These are phyloP conservation scores for Aplocera efformata DNA, from an alignment of 2,888 invertebrate genomes.

Conservation along the genomic window DNA sequence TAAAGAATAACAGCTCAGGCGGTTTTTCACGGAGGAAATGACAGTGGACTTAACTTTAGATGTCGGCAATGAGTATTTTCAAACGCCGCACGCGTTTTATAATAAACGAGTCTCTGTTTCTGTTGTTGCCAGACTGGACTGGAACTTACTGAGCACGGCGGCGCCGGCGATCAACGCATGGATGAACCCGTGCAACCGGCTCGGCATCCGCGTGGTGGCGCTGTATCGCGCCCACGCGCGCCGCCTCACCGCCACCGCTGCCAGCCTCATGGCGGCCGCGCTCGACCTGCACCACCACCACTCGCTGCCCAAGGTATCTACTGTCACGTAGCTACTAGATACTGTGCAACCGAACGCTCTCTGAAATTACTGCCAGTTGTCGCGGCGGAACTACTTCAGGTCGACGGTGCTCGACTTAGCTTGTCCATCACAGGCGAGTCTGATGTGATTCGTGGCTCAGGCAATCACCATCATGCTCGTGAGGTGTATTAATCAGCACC, in stretches of 20 bases:
- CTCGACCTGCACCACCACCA: conserved; percentile 92
- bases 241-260: conserved; percentile 91
- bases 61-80: no score
- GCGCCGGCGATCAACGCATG: conserved; percentile 98
- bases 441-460: no score
- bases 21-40: no score
- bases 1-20: no score
- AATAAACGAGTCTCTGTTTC: no score
- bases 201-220: conserved; percentile 91
- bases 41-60: neutral
- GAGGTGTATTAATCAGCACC: no score
- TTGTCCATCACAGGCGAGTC: no score
- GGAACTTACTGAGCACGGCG: conserved; percentile 97
- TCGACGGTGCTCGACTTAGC: no score
- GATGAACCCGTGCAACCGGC: conserved; percentile 97
- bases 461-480: no score
- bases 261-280: conserved; percentile 97
- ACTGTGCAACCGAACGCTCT: neutral
- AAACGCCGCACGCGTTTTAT: no score
- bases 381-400: no score
- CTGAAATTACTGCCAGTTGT: no score
- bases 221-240: conserved; percentile 90
- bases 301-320: conserved; percentile 85
- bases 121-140: conserved; percentile 85
- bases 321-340: conserved; percentile 55